Conservation (phyloP, 2,113 vertebrate genomes). For the Riparia riparia region DNA sequence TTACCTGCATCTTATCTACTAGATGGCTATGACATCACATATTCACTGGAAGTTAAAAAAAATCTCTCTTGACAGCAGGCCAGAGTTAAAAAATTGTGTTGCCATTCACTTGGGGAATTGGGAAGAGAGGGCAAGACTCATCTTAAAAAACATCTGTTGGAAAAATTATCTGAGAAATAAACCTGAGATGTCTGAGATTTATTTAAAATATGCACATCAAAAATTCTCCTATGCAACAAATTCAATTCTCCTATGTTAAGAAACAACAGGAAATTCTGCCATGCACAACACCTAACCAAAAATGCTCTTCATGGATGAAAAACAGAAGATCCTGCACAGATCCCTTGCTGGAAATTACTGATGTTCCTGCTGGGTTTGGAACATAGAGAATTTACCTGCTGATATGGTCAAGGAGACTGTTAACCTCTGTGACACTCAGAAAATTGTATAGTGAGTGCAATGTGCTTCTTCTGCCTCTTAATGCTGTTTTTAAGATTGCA, state of each 20-base stretch:
- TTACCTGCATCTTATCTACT: background rate
- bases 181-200: background rate
- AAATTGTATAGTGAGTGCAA: slow-evolving; percentile 2
- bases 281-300: slow-evolving; percentile 13
- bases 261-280: background rate
- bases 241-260: background rate
- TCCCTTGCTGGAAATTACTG: background rate
- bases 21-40: background rate
- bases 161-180: slow-evolving; percentile 45
- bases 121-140: background rate
- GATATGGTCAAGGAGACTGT: background rate
- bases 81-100: background rate
- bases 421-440: slow-evolving; percentile 49
- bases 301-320: slow-evolving; percentile 56
- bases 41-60: slow-evolving; percentile 21
- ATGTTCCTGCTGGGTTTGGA: background rate
- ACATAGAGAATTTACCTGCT: background rate
- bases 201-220: slow-evolving; percentile 27
- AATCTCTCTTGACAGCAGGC: background rate
- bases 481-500: slow-evolving; percentile 20
- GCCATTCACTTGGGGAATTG: background rate
- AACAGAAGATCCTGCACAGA: background rate
- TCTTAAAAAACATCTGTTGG: background rate
- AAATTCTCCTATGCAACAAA: background rate
- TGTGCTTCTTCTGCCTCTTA: background rate